A percentile compares a stretch with the other conserved stretches of the same genome.
Conservation (phyloP, 1,140 invertebrate species). For the Nymphalis io region DNA sequence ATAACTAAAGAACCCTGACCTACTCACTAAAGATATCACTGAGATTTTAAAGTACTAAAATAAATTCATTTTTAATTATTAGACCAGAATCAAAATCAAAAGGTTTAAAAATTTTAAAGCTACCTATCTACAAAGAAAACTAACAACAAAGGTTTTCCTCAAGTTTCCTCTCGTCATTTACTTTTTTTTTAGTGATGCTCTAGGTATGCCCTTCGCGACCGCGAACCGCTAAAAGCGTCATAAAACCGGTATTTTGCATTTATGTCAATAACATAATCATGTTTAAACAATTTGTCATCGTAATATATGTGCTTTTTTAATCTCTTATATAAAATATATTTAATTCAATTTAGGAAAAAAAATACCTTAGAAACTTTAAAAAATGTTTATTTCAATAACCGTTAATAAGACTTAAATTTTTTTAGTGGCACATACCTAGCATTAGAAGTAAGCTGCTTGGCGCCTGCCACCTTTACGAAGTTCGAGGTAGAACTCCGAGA, state of each 20-base stretch:
- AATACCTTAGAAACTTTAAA: neutral
- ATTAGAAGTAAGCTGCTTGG: constrained; percentile 14
- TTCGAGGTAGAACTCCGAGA: constrained; percentile 31
- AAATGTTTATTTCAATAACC: neutral
- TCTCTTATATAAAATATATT: no score
- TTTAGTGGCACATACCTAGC: constrained; percentile 7
- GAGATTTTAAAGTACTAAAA: constrained; percentile 16
- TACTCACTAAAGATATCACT: constrained; percentile 28
- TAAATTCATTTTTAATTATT: constrained; percentile 21
- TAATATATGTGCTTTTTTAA: no score
- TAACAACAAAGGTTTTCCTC: constrained; percentile 50
- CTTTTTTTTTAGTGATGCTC: constrained; percentile 32
- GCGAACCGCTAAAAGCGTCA: constrained; percentile 24
- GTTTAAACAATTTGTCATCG: no score
- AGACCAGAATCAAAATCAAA: constrained; percentile 20
- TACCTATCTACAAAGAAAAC: constrained; percentile 45
- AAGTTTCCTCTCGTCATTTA: constrained; percentile 35
- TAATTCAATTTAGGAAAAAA: neutral
- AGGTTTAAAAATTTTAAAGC: constrained; percentile 21
- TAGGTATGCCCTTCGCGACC: neutral
- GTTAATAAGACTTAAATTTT: neutral
- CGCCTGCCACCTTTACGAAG: constrained; percentile 24
- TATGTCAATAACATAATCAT: no score
- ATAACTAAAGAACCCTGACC: constrained; percentile 31
- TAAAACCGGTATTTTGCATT: neutral